Base-by-base conservation (phyloP, 2,888 invertebrate genomes). In the Autographa gamma region DNA sequence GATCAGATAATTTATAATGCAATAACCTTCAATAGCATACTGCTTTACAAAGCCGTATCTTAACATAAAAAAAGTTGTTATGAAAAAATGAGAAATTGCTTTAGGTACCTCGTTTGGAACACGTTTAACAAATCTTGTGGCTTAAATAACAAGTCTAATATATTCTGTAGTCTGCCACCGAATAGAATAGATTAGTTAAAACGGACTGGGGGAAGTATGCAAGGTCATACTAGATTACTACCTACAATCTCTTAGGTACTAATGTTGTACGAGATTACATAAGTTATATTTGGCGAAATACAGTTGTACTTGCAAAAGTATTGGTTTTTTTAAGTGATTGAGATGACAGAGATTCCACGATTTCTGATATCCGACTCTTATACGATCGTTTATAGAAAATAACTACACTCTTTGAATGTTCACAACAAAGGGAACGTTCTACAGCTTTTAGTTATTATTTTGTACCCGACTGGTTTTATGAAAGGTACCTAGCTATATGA, bases 201-300 rank as follows among this genome's bases (percentile, higher is more conserved):
- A 38, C 64, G 6, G 60, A 68, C 60, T 66, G 48, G 60, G 60
- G 65, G 63, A 63, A 74, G 48, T 68, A 74, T 70, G 68, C 78
- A 77, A 79, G 78, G 78, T 74, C 74, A 67, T 48, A 38, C 64
- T 31, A 66, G 67, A 80, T 76, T 63, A 66, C 54, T 63, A 58
- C 77, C 72, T 80, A 65, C 72, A 60, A 66, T 64, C 65, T 25
- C 56, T 60, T 63, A 66, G 25, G 25, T 25, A 25, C 25, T 2
- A 25, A 25, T 25, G 25, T 25, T 25, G 25, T 25, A 25, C 25
- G 25, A 25, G 25, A 25, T n/a, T n/a, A n/a, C n/a, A n/a, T n/a
- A n/a, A n/a, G n/a, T n/a, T n/a, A n/a, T n/a, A n/a, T n/a, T n/a
- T n/a, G n/a, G n/a, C n/a, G n/a, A n/a, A n/a, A n/a, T n/a, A n/a